These are phyloP conservation scores for Drosophila tanythrix DNA, from an alignment of 2,888 invertebrate species.

Conservation along the genomic window DNA sequence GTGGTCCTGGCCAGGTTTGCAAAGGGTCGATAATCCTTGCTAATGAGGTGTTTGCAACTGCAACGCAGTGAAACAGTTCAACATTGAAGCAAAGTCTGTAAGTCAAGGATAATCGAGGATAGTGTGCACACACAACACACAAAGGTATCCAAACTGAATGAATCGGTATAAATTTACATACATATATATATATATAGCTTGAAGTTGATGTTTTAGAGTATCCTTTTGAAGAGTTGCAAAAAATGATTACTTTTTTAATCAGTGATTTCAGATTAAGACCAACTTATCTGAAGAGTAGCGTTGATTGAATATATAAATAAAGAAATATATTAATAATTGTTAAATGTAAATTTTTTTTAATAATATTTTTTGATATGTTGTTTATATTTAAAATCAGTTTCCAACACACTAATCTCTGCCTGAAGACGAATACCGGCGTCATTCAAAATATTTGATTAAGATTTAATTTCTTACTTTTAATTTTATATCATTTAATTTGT, in stretches of 20 bases:
- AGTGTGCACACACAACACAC: conserved; percentile 27
- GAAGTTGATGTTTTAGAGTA: background rate
- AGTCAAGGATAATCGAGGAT: conserved; percentile 82
- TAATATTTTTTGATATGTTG: too few relatives aligned
- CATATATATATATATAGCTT: background rate
- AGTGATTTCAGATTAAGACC: background rate
- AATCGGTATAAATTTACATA: conserved; percentile 18
- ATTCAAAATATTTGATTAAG: background rate
- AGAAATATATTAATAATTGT: background rate
- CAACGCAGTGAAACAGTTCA: conserved; percentile 16
- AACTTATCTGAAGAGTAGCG: background rate
- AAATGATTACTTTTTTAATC: background rate
- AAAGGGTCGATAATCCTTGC: conserved; percentile 71
- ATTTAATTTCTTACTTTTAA: background rate
- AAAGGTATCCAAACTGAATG: conserved; percentile 35
- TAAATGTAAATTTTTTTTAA: too few relatives aligned
- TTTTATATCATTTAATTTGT: too few relatives aligned
- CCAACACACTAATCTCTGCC: background rate
- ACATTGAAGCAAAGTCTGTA: conserved; percentile 64
- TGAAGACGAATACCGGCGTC: background rate
- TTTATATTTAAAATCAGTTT: background rate
- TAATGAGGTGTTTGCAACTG: conserved; percentile 74
- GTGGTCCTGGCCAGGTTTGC: background rate
- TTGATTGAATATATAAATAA: background rate
- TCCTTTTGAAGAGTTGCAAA: background rate